A percentile compares a stretch with the other conserved stretches of the same genome.
phyloP scores from a whole-genome alignment of 2,113 vertebrate species.

The Cranoglanis bouderius region DNA sequence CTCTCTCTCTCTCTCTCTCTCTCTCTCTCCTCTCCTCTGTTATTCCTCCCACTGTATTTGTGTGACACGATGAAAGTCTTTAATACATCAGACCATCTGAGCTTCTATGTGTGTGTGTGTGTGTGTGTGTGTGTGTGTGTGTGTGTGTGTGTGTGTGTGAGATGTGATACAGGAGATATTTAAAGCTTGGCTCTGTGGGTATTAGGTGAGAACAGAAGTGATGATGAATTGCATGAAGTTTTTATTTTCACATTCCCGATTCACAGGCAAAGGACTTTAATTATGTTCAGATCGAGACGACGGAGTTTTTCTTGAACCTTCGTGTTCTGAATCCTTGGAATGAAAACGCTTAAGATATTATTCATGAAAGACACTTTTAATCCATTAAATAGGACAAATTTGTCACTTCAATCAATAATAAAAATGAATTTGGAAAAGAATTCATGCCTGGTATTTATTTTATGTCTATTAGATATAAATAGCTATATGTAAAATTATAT shows the following conservation, averaged over 20 bases:
- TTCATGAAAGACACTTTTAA: background rate
- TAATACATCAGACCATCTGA: background rate
- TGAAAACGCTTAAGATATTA: background rate
- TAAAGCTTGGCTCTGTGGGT: background rate
- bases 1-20: no score
- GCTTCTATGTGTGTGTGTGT: background rate
- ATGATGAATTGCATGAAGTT: background rate
- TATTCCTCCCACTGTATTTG: conserved; percentile 14
- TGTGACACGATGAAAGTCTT: background rate
- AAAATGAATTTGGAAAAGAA: background rate
- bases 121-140: conserved; percentile 17
- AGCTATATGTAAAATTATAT: background rate
- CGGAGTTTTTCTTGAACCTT: background rate
- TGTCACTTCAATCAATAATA: background rate
- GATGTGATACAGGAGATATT: background rate
- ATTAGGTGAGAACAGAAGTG: conserved; percentile 10
- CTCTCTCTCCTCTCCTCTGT: background rate
- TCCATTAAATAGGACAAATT: background rate
- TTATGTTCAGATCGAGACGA: background rate
- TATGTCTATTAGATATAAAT: background rate
- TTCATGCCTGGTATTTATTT: background rate
- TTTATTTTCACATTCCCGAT: background rate
- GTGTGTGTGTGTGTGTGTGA: background rate
- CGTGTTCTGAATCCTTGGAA: background rate
- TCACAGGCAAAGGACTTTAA: background rate